Conservation (phyloP, 2,113 vertebrate genomes). For the Speoplatyrhinus poulsoni region DNA sequence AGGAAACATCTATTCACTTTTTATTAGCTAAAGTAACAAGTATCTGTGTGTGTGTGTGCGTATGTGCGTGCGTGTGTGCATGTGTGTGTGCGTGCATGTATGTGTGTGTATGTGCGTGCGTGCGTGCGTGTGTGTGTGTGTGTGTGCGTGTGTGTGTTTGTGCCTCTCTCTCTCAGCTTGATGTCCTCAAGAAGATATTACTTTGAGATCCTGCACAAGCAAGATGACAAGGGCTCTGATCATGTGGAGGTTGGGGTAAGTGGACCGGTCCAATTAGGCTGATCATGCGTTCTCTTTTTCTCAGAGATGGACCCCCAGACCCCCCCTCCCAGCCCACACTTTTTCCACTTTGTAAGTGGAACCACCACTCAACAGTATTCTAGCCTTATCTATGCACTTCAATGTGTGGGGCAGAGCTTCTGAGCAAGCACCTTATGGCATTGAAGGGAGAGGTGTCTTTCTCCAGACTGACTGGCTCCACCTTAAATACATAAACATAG, state of each 20-base stretch:
- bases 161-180: slow-evolving; percentile 74
- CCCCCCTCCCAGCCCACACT: too few relatives aligned
- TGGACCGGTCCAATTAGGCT: slow-evolving; percentile 16
- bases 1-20: neutral
- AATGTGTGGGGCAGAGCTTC: too few relatives aligned
- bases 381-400: too few relatives aligned
- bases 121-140: slow-evolving; percentile 7
- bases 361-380: too few relatives aligned
- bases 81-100: slow-evolving; percentile 4
- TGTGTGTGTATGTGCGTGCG: slow-evolving; percentile 10
- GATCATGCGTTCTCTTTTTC: too few relatives aligned
- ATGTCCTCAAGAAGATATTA: slow-evolving; percentile 92
- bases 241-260: slow-evolving; percentile 98
- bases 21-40: too few relatives aligned
- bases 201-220: slow-evolving; percentile 98
- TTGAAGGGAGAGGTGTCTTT: too few relatives aligned
- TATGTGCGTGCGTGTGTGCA: neutral
- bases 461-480: too few relatives aligned
- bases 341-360: too few relatives aligned
- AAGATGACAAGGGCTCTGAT: slow-evolving; percentile 93
- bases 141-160: neutral
- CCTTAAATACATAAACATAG: too few relatives aligned
- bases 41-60: neutral
- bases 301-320: too few relatives aligned
- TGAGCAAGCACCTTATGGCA: too few relatives aligned